phyloP scores from a whole-genome alignment of 2,888 invertebrate species.

The Drosophila melanocephala region DNA sequence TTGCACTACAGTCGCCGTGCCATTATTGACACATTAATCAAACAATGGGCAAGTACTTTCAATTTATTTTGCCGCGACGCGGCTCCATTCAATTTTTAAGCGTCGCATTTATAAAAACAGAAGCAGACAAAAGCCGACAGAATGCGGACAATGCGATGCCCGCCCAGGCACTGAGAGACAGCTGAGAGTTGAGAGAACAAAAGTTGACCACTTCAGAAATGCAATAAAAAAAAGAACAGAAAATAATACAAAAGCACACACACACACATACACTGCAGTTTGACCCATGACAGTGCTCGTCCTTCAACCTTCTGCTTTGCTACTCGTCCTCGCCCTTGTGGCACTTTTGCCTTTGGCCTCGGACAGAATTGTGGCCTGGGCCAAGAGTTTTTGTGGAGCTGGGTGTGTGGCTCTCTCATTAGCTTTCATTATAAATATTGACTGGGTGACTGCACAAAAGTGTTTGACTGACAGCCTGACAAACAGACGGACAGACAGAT shows the following conservation, averaged over 20 bases:
- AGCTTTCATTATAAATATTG: constrained; percentile 81
- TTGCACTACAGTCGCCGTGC: constrained; percentile 28
- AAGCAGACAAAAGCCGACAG: constrained; percentile 65
- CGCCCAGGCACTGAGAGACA: neutral
- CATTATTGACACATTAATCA: constrained; percentile 81
- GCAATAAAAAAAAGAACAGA: constrained; percentile 13
- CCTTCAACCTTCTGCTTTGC: constrained; percentile 1
- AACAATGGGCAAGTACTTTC: constrained; percentile 80
- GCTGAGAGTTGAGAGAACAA: constrained; percentile 14
- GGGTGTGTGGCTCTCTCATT: constrained; percentile 60
- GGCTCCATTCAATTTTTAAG: constrained; percentile 59
- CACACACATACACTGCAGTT: constrained; percentile 18
- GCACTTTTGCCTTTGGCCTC: constrained; percentile 9
- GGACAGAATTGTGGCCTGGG: constrained; percentile 14
- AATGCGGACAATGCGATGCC: constrained; percentile 45
- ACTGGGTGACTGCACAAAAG: constrained; percentile 66
- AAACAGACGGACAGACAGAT: constrained; percentile 31
- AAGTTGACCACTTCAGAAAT: constrained; percentile 54
- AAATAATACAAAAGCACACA: constrained; percentile 15
- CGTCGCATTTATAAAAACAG: constrained; percentile 53
- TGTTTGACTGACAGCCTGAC: constrained; percentile 56
- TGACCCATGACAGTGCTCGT: constrained; percentile 23
- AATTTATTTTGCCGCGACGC: constrained; percentile 73
- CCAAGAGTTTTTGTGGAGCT: constrained; percentile 20
- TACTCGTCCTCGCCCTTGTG: constrained; percentile 7